Conservation (phyloP, 2,888 invertebrate genomes). For the Noctua janthina region DNA sequence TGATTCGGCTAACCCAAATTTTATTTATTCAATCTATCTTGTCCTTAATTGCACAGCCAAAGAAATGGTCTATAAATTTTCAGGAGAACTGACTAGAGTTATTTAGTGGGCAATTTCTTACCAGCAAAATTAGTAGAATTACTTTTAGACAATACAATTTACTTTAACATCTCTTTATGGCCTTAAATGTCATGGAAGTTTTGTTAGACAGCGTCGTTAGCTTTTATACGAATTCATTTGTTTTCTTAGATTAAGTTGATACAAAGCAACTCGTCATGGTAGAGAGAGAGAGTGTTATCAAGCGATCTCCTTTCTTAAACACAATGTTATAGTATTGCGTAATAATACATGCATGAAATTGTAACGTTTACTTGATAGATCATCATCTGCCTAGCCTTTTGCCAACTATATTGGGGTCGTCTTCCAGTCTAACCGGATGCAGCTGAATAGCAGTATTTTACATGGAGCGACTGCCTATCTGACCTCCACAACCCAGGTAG, state of each 20-base stretch:
- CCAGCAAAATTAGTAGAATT: slow-evolving; percentile 66
- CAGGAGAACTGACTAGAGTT: slow-evolving; percentile 66
- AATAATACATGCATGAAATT: too few species aligned
- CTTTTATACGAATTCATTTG: slow-evolving; percentile 41
- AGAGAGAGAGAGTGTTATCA: neutral
- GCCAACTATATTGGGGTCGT: too few species aligned
- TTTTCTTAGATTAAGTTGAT: slow-evolving; percentile 10
- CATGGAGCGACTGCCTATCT: too few species aligned
- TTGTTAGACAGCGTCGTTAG: slow-evolving; percentile 31
- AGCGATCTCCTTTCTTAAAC: neutral
- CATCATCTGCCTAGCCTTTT: too few species aligned
- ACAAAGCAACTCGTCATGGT: neutral
- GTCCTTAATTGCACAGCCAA: slow-evolving; percentile 69
- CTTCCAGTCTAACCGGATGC: too few species aligned
- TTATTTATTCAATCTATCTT: slow-evolving; percentile 67
- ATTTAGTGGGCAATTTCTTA: slow-evolving; percentile 73
- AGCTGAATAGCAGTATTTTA: too few species aligned
- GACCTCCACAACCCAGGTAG: too few species aligned
- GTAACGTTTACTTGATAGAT: too few species aligned
- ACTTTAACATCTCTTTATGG: slow-evolving; percentile 65
- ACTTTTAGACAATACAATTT: slow-evolving; percentile 68
- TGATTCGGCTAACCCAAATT: slow-evolving; percentile 62
- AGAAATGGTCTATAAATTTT: slow-evolving; percentile 71
- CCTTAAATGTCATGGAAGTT: slow-evolving; percentile 54
- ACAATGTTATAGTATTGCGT: too few species aligned